Evolutionary conservation across 2,113 vertebrate genomes (phyloP), one percentile per base, ranked within the genome.

Genomic region (Microcebus griseorufus): DNA sequence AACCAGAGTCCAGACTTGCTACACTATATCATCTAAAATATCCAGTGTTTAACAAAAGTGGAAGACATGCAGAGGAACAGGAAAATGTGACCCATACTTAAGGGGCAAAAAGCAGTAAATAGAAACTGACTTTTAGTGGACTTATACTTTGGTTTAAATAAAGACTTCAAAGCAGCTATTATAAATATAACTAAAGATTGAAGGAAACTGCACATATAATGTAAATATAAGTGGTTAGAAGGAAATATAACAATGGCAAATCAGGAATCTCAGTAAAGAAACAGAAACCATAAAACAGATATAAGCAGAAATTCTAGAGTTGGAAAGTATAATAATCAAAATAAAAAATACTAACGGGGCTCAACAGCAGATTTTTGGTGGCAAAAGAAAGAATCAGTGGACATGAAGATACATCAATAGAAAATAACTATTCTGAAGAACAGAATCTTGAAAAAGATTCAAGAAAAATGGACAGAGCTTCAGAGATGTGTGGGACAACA

Each of bases 281-380:
- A 84, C 32, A 78, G 34, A 80, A 86, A 55, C 55, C 34, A 48
- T 25, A 65, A 80, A 48, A 42, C 39, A 60, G 34, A 58, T 62
- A 72, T 9, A 60, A 80, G 39, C 70, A 9, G 45, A 85, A 90
- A 78, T 70, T 78, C 42, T 84, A 58, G 78, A 92, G 55, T 78
- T 79, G 45, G 78, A 94, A 94, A 65, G 53, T 64, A 27, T n/a
- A 88, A 76, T 55, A 93, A 89, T 65, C 58, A 67, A 81, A 83
- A 55, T 84, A 13, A 83, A 72, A 91, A 64, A 48, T 78, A 84
- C 45, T 67, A 79, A 80, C 53, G 37, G 9, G 8, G 23, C 48
- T 90, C n/a, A 75, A 34, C 29, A 84, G 75, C 13, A 90, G 32
- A 65, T 93, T 91, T 88, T 69, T 78, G 65, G 72, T 78, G 16